Base-by-base conservation (phyloP, 2,888 invertebrate genomes). In the Anarsia innoxiella region DNA sequence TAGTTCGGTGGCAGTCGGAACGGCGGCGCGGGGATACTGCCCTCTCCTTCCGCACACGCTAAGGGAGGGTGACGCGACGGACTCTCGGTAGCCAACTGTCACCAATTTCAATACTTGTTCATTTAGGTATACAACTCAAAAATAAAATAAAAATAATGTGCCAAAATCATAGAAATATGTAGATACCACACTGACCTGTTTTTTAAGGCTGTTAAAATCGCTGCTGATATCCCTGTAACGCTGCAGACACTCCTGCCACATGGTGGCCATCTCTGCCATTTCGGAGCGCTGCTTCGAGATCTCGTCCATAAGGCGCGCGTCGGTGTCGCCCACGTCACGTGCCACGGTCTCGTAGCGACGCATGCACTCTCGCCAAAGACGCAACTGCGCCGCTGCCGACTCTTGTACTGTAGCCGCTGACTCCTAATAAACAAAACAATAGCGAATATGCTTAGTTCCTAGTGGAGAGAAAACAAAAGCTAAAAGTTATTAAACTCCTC, bases 171-270 rank as follows among this genome's bases (percentile, higher is more conserved):
- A n/a, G n/a, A n/a, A n/a, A n/a, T n/a, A n/a, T n/a, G n/a, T n/a
- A n/a, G n/a, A n/a, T n/a, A n/a, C n/a, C n/a, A n/a, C n/a, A n/a
- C n/a, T n/a, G n/a, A 76, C 82, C 70, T 80, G 63, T 44, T 80
- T 70, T 45, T 84, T 83, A 37, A 83, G 75, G 36, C 42, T 74
- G 45, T 78, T 76, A 58, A 83, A 83, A 46, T 83, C 83, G 39
- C 62, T 77, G 66, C 79, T 83, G 65, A 83, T 83, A 42, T 82
- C 83, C 1, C 80, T 53, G 53, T 83, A 83, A n/a, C 82, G 67
- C 58, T 78, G 82, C 49, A 83, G 47, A 23, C 83, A 83, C 56
- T 83, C 83, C 52, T 83, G 83, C 82, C 82, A 83, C 83, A 83
- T 80, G 49, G 40, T 64, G 14, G 79, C 72, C 83, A 84, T 83